phyloP scores from a whole-genome alignment of 2,888 invertebrate species.

The Eupithecia subfuscata region DNA sequence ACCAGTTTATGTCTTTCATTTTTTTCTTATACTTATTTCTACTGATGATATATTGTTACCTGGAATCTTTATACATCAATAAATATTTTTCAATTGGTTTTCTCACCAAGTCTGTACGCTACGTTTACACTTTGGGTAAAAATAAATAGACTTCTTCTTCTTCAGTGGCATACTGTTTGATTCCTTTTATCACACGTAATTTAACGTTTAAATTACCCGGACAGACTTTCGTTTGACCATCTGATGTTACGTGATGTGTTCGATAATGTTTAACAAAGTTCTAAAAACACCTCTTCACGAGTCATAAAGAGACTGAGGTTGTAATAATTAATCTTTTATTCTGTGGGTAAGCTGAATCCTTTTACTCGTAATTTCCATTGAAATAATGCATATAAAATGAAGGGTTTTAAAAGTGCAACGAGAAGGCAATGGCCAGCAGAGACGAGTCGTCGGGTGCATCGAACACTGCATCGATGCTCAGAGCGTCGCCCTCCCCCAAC shows the following conservation, averaged over 20 bases:
- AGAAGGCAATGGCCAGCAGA: slow-evolving; percentile 71
- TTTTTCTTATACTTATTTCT: no score
- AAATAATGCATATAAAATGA: slow-evolving; percentile 11
- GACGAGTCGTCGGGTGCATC: slow-evolving; percentile 61
- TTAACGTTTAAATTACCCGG: no score
- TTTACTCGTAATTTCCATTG: neutral
- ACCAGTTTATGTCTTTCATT: no score
- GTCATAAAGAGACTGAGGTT: neutral
- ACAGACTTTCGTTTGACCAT: neutral
- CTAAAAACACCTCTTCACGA: neutral
- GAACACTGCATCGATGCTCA: slow-evolving; percentile 67
- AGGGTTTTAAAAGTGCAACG: slow-evolving; percentile 29
- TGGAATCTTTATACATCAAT: no score
- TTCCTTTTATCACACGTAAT: no score
- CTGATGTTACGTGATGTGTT: no score
- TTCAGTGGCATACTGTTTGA: no score
- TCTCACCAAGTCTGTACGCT: no score
- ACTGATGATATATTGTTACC: no score
- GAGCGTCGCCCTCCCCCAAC: slow-evolving; percentile 48
- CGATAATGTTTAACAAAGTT: neutral
- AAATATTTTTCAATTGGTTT: no score
- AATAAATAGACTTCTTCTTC: no score
- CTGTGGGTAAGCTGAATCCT: neutral
- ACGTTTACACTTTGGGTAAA: no score
- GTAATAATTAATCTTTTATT: neutral